Conservation (phyloP, 2,113 vertebrate species). For the Plotosus lineatus region DNA sequence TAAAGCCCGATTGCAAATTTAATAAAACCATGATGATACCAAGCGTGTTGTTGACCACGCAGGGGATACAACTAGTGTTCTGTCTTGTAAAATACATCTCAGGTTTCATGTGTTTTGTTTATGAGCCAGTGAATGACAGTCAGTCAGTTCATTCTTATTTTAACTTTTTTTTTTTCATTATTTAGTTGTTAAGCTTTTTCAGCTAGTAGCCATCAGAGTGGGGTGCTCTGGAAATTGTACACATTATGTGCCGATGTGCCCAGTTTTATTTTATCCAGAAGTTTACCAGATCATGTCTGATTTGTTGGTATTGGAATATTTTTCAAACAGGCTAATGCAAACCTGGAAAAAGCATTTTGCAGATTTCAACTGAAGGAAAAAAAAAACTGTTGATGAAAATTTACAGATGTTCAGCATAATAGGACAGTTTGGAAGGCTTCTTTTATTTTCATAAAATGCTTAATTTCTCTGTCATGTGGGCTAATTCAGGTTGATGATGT, state of each 20-base stretch:
- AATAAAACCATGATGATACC: too few species aligned
- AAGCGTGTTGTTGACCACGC: too few species aligned
- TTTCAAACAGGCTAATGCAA: not conserved
- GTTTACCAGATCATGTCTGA: too few species aligned
- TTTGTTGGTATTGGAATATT: not conserved
- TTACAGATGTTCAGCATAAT: not conserved
- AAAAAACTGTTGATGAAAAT: not conserved
- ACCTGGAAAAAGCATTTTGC: not conserved
- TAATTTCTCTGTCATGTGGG: not conserved
- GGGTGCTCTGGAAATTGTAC: too few species aligned
- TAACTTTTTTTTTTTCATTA: not conserved
- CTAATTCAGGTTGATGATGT: not conserved
- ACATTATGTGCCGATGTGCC: too few species aligned
- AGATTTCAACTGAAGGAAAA: not conserved
- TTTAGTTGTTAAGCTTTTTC: not conserved
- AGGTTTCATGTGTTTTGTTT: not conserved
- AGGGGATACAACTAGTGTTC: too few species aligned
- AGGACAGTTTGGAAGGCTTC: too few species aligned
- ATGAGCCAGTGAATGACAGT: not conserved
- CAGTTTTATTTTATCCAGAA: too few species aligned
- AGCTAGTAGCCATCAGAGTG: not conserved
- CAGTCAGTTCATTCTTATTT: not conserved
- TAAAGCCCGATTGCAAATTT: too few species aligned
- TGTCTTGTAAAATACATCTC: too few species aligned
- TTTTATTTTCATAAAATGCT: too few species aligned